Conservation (phyloP, 2,113 vertebrate species). For the Patagioenas fasciata region DNA sequence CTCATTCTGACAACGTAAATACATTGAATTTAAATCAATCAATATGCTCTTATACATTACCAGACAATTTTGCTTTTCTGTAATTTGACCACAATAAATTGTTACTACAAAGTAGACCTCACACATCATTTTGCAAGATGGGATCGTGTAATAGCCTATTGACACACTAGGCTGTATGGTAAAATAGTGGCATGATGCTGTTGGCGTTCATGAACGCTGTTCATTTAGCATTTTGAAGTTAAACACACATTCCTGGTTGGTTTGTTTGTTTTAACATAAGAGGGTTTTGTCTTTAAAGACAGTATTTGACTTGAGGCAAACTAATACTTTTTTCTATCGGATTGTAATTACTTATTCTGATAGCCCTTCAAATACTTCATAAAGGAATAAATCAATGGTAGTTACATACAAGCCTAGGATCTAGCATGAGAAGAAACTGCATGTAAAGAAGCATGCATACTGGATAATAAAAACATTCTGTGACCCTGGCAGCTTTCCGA, state of each 20-base stretch:
- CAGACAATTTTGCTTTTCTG: neutral
- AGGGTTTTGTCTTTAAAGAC: neutral
- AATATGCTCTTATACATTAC: neutral
- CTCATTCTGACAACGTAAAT: neutral
- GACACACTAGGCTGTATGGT: neutral
- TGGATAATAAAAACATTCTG: neutral
- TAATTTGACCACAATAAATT: neutral
- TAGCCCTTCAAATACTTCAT: neutral
- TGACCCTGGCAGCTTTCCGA: neutral
- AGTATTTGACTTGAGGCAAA: neutral
- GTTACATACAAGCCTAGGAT: neutral
- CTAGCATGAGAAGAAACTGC: neutral
- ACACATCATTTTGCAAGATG: neutral
- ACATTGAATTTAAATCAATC: neutral
- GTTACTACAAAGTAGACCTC: neutral
- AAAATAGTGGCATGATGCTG: neutral
- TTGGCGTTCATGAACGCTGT: neutral
- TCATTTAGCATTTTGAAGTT: neutral
- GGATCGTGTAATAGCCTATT: rapidly evolving
- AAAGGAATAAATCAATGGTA: neutral
- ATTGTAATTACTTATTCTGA: neutral
- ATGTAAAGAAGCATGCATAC: neutral
- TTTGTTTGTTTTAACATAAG: neutral
- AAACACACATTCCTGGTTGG: neutral
- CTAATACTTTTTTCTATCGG: neutral